Conservation (phyloP, 2,888 invertebrate genomes). For the Cephus runcator region DNA sequence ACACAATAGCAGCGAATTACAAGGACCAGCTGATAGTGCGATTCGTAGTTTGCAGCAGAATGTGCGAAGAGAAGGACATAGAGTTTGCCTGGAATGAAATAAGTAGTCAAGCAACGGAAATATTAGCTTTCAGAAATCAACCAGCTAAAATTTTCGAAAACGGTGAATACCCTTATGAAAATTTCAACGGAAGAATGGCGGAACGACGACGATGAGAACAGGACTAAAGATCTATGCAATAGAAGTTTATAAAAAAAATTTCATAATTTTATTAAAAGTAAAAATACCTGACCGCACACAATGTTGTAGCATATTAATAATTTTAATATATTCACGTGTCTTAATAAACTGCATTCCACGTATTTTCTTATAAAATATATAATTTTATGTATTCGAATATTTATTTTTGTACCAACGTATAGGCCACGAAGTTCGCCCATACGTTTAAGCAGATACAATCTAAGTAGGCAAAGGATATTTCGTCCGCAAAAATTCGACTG, state of each 20-base stretch:
- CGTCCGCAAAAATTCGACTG: too few relatives aligned
- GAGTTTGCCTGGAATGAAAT: slow-evolving; percentile 81
- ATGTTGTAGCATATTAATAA: too few relatives aligned
- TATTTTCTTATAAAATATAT: too few relatives aligned
- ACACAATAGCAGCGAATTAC: slow-evolving; percentile 82
- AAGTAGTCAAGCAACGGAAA: slow-evolving; percentile 68
- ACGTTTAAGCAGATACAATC: too few relatives aligned
- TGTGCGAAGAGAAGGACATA: slow-evolving; percentile 78
- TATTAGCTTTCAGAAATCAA: slow-evolving; percentile 34
- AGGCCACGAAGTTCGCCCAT: too few relatives aligned
- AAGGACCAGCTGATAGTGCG: slow-evolving; percentile 76
- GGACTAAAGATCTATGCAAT: slow-evolving; percentile 32
- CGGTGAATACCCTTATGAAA: background rate
- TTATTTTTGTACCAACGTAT: too few relatives aligned
- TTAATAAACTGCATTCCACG: too few relatives aligned
- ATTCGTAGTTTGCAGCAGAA: slow-evolving; percentile 83
- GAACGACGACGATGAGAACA: slow-evolving; percentile 7
- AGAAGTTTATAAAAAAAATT: slow-evolving; percentile 10
- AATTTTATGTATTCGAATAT: too few relatives aligned
- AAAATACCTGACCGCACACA: too few relatives aligned
- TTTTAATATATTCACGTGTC: too few relatives aligned
- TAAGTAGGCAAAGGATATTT: too few relatives aligned
- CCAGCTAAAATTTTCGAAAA: too few relatives aligned
- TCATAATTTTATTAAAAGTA: background rate
- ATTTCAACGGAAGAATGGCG: slow-evolving; percentile 16